These are phyloP conservation scores for Pissodes strobi DNA, from an alignment of 1,140 invertebrate genomes.

Conservation along the genomic window DNA sequence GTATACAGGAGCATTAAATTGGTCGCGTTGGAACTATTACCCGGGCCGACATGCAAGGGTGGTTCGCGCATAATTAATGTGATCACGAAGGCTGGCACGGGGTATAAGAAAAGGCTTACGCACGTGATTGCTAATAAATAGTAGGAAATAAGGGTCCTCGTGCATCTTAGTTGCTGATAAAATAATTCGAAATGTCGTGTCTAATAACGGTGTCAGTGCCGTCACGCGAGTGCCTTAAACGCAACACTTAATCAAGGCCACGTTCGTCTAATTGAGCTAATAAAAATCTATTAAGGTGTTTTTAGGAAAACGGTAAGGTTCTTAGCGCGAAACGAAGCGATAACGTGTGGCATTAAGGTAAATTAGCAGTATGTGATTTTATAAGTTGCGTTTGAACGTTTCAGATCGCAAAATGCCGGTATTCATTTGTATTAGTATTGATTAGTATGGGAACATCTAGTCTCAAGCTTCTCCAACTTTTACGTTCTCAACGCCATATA, in stretches of 20 bases:
- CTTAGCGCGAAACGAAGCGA: no score
- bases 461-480: no score
- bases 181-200: conserved; percentile 57
- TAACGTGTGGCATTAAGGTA: no score
- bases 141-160: conserved; percentile 57
- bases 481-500: no score
- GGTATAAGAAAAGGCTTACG: conserved; percentile 54
- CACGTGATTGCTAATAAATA: conserved; percentile 57
- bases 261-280: conserved; percentile 28
- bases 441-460: no score
- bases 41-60: conserved; percentile 47
- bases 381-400: no score
- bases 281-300: conserved; percentile 19
- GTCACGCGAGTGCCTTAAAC: conserved; percentile 46
- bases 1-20: conserved; percentile 29
- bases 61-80: conserved; percentile 53
- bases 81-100: conserved; percentile 54
- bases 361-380: no score
- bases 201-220: conserved; percentile 51
- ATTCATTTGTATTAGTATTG: no score
- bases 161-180: conserved; percentile 55
- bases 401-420: no score
- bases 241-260: conserved; percentile 48
- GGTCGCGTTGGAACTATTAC: conserved; percentile 31
- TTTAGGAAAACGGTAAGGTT: no score